Conservation (phyloP, 2,113 vertebrate species). For the Mandrillus leucophaeus region DNA sequence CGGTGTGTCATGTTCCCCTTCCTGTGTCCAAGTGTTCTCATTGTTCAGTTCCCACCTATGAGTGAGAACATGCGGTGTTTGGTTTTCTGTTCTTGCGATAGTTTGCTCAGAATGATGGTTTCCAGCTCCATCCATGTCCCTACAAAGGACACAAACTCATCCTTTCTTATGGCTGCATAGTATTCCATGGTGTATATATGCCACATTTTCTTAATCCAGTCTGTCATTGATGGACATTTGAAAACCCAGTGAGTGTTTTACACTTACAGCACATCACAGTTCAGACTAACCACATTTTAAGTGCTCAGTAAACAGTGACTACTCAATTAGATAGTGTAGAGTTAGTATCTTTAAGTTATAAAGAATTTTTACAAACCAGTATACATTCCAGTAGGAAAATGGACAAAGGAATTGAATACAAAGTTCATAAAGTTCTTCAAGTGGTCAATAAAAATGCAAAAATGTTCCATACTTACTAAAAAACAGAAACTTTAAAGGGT, state of each 20-base stretch:
- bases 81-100: too few species aligned
- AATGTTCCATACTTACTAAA: background rate
- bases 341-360: constrained; percentile 22
- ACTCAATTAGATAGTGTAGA: background rate
- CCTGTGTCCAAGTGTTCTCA: too few species aligned
- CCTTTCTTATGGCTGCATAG: too few species aligned
- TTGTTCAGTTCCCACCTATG: too few species aligned
- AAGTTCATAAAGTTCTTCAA: background rate
- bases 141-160: too few species aligned
- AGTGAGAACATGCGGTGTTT: too few species aligned
- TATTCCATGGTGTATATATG: too few species aligned
- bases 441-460: background rate
- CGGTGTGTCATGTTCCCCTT: too few species aligned
- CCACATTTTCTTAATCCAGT: too few species aligned
- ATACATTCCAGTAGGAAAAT: background rate
- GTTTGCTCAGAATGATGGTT: too few species aligned
- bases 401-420: background rate
- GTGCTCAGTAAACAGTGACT: background rate
- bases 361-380: background rate
- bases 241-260: background rate
- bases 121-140: too few species aligned
- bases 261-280: background rate
- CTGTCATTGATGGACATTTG: too few species aligned
- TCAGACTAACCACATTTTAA: background rate
- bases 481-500: background rate